These are phyloP conservation scores for Trisateles emortualis DNA, from an alignment of 2,888 invertebrate species.

Conservation along the genomic window DNA sequence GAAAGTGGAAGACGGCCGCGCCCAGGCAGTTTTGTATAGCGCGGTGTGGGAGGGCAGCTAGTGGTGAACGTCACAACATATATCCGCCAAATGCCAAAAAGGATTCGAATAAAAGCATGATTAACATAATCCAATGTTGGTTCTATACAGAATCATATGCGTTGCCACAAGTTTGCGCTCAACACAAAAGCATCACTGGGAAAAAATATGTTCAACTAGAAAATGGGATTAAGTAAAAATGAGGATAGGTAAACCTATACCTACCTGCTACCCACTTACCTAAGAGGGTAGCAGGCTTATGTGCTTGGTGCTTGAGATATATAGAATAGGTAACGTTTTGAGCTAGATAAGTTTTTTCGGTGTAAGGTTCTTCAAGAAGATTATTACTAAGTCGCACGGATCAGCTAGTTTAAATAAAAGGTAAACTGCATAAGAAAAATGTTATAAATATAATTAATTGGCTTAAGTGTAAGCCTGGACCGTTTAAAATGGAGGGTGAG, in stretches of 20 bases:
- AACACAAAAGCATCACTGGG: constrained; percentile 2
- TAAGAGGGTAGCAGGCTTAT: neutral
- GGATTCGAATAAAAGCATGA: constrained; percentile 10
- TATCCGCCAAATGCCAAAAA: constrained; percentile 12
- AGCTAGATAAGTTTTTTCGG: too few species aligned
- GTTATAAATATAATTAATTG: constrained; percentile 33
- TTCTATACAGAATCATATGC: constrained; percentile 5
- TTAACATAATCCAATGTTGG: constrained; percentile 23
- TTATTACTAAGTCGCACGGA: too few species aligned
- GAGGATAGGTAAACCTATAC: constrained; percentile 17
- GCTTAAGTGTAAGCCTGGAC: constrained; percentile 14
- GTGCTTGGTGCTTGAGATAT: neutral
- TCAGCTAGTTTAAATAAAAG: neutral
- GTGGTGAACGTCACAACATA: too few species aligned
- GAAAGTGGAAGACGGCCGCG: too few species aligned
- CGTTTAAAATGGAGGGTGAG: constrained; percentile 26
- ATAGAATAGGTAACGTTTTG: too few species aligned
- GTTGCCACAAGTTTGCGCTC: constrained; percentile 2
- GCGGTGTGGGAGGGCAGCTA: too few species aligned
- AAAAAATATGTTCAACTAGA: constrained; percentile 12
- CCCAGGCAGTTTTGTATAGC: too few species aligned
- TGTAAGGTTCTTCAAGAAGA: too few species aligned
- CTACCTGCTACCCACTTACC: too few species aligned
- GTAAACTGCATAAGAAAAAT: constrained; percentile 14
- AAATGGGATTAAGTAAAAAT: constrained; percentile 47